Conservation (phyloP, 2,113 vertebrate species). For the Lota lota region DNA sequence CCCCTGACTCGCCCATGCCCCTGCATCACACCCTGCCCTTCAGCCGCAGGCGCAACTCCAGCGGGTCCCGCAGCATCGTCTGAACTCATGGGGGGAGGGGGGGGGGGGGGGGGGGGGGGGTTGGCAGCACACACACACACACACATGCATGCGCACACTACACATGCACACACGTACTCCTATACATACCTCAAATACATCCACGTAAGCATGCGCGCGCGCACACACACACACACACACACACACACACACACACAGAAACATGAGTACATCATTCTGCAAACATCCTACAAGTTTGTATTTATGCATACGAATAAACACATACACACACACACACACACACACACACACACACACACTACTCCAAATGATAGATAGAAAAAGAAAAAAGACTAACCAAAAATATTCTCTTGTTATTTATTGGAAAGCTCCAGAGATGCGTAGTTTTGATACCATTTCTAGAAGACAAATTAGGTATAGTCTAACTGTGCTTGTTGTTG, state of each 20-base stretch:
- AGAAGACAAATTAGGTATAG: conserved; percentile 28
- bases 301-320: not conserved
- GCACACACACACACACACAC: conserved; percentile 7
- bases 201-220: not conserved
- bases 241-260: conserved; percentile 6
- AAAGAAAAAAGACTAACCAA: conserved; percentile 18
- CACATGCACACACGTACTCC: conserved; percentile 3
- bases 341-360: too few species aligned
- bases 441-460: conserved; percentile 35
- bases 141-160: conserved; percentile 5
- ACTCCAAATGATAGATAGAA: not conserved
- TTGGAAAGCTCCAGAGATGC: conserved; percentile 19
- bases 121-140: not conserved
- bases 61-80: conserved; percentile 91
- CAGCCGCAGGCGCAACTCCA: conserved; percentile 85
- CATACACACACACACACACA: conserved; percentile 2
- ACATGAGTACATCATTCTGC: not conserved
- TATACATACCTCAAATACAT: not conserved
- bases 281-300: too few species aligned
- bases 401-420: conserved; percentile 27
- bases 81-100: conserved; percentile 31
- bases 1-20: conserved; percentile 85
- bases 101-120: not conserved
- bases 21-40: conserved; percentile 70
- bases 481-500: conserved; percentile 28